Evolutionary conservation across 2,113 vertebrate genomes (phyloP).

Genomic region (Murina feae): DNA sequence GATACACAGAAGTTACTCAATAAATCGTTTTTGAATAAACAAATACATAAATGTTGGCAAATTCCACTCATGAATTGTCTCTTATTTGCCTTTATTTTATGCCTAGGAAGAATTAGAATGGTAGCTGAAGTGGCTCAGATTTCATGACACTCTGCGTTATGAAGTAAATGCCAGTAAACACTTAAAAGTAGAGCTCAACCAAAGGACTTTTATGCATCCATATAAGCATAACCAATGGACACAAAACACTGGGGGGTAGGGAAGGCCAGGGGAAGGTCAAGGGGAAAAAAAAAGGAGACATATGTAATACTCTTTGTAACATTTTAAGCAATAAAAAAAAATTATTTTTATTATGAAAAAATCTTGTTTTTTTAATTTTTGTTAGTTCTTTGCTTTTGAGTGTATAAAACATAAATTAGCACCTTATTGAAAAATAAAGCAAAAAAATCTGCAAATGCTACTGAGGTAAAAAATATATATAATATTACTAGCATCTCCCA

Average conservation of each 20-base stretch:
- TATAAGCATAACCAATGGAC: too few relatives aligned
- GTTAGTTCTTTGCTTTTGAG: neutral
- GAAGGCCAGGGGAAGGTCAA: too few relatives aligned
- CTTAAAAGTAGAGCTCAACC: too few relatives aligned
- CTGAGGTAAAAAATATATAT: neutral
- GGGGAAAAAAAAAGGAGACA: too few relatives aligned
- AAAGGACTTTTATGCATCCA: too few relatives aligned
- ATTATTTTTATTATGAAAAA: conserved; percentile 32
- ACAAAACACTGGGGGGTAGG: too few relatives aligned
- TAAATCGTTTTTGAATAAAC: neutral
- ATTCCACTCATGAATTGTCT: neutral
- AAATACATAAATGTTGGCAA: neutral
- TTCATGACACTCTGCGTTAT: neutral
- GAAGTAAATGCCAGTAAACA: neutral
- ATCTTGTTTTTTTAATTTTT: neutral
- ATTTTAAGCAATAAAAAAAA: too few relatives aligned
- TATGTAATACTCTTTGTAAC: too few relatives aligned
- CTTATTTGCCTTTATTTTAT: neutral
- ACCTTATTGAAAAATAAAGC: neutral
- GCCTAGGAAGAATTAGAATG: neutral
- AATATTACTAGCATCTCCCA: neutral
- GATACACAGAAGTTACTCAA: neutral
- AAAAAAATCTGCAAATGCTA: neutral
- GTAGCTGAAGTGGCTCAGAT: neutral
- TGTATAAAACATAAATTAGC: neutral